Conservation (phyloP, 1,140 invertebrate species). For the Choristoneura fumiferana region DNA sequence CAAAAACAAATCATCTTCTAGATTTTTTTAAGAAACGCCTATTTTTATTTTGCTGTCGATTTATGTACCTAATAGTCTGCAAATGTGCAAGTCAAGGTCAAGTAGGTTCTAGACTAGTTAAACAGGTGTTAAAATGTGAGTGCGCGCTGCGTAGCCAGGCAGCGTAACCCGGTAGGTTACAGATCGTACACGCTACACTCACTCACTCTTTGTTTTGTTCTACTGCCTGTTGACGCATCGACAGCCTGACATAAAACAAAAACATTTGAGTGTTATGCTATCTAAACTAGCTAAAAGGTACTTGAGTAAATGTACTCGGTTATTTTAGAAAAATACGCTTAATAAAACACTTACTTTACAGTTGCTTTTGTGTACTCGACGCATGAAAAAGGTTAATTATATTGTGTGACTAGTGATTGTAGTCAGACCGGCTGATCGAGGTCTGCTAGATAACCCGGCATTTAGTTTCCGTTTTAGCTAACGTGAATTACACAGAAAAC, state of each 20-base stretch:
- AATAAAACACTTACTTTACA: neutral
- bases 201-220: neutral
- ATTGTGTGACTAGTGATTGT: neutral
- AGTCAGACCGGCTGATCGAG: neutral
- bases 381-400: neutral
- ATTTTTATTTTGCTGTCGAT: neutral
- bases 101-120: conserved; percentile 32
- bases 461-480: neutral
- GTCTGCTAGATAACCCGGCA: neutral
- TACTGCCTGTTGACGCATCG: neutral
- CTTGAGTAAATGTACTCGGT: too few relatives aligned
- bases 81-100: conserved; percentile 32
- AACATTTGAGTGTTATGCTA: too few relatives aligned
- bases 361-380: neutral
- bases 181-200: neutral
- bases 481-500: conserved; percentile 13
- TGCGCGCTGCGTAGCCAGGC: neutral
- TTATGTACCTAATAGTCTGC: neutral
- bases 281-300: too few relatives aligned
- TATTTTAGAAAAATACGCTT: neutral
- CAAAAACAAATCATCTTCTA: neutral
- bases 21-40: too few relatives aligned
- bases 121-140: conserved; percentile 29
- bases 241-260: too few relatives aligned
- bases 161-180: neutral